phyloP scores from a whole-genome alignment of 2,797 vertebrate species.

The Pempheris klunzingeri region DNA sequence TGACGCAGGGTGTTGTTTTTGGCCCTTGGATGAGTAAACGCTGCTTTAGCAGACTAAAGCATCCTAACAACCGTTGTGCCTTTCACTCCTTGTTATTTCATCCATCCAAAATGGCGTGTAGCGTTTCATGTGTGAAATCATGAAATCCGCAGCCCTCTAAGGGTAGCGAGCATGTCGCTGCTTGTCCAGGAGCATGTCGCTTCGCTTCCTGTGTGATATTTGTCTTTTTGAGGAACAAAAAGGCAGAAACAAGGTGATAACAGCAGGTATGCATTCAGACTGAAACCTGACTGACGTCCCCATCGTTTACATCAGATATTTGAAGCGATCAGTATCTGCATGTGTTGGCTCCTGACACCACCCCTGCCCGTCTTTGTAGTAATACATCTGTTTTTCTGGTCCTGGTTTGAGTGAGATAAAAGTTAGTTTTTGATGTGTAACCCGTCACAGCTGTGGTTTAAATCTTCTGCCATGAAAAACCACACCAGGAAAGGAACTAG shows the following conservation, averaged over 20 bases:
- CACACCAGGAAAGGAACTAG: not conserved
- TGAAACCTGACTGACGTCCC: not conserved
- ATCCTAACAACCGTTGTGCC: not conserved
- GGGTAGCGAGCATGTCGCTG: constrained; percentile 4
- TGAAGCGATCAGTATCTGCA: not conserved
- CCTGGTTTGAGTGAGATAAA: not conserved
- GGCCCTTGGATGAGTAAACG: not conserved
- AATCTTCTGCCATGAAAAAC: too few species aligned
- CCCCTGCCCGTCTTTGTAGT: too few species aligned
- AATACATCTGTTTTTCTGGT: not conserved
- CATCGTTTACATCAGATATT: not conserved
- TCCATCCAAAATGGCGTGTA: too few species aligned
- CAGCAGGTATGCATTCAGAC: not conserved
- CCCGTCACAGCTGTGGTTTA: too few species aligned
- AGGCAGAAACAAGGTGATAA: not conserved
- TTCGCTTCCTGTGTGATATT: not conserved
- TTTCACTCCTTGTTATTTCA: not conserved
- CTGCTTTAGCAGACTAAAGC: not conserved
- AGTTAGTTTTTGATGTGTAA: too few species aligned
- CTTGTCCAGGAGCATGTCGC: not conserved
- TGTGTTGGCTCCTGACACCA: not conserved
- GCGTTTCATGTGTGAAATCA: not conserved
- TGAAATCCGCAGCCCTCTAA: not conserved
- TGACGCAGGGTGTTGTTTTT: not conserved
- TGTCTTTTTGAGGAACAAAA: not conserved